Base-by-base conservation (phyloP, 2,797 vertebrate genomes). In the Pteropus rufus region DNA sequence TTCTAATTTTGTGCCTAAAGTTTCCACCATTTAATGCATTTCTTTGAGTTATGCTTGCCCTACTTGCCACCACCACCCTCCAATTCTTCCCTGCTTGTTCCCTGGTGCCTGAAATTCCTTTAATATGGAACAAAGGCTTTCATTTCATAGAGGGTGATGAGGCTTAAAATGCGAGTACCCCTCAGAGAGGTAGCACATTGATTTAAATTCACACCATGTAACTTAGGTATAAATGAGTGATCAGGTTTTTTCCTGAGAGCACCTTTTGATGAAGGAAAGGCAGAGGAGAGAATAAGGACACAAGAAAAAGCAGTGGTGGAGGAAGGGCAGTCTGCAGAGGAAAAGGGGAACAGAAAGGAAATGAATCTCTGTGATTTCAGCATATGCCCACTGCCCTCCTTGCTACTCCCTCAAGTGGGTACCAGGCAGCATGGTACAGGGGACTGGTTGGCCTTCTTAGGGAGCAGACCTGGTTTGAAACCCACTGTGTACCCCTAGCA, bases 151-250 rank as follows among this genome's bases (percentile, higher is more conserved):
- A 81, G 5, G 49, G 80, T 73, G 80, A 93, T 88, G 87, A 96
- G 72, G 92, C 95, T 97, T 94, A 95, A 81, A 90, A 93, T 88
- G 89, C 83, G 84, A 97, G 94, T 67, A 84, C 83, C 93, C 96
- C 92, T 93, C 77, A 14, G 94, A 96, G 92, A 95, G 92, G 94
- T 10, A 58, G 76, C 39, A 4, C n/a, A 1, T 21, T 93, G 72
- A 93, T 97, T 97, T 93, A 97, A 87, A 97, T 96, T 93, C 96
- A 96, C 44, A 84, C 62, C 82, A 2, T 60, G 83, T 89, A 62
- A 81, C 81, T 89, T 69, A 67, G 24, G 85, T 85, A 75, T 89
- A 94, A 96, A 91, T 72, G 94, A 94, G 65, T 46, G 93, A 92
- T 84, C n/a, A 8, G 80, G 49, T 18, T 62, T 76, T 56, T 29